phyloP scores from a whole-genome alignment of 2,113 vertebrate genomes.

The Equus quagga region DNA sequence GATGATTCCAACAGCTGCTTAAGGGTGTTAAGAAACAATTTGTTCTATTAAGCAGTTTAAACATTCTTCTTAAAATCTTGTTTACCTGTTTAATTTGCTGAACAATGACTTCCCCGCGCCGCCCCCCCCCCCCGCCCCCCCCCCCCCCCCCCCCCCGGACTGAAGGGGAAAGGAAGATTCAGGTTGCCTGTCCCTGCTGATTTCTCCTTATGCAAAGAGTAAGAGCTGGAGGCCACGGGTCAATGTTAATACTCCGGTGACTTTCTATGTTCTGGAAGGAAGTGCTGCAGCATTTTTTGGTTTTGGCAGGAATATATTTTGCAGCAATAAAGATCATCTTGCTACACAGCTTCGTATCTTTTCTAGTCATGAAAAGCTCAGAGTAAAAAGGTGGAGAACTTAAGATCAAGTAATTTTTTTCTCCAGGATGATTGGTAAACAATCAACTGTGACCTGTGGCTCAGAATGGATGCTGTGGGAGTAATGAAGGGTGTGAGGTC shows the following conservation, averaged over 20 bases:
- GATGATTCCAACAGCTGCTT: constrained; percentile 66
- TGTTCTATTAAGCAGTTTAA: constrained; percentile 74
- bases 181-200: background rate
- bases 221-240: background rate
- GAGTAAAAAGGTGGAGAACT: background rate
- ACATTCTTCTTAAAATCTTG: constrained; percentile 64
- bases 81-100: constrained; percentile 73
- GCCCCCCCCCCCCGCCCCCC: too few relatives aligned
- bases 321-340: background rate
- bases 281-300: background rate
- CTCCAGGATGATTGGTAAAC: background rate
- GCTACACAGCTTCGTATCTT: background rate
- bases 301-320: background rate
- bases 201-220: background rate
- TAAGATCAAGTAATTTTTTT: background rate
- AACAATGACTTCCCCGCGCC: background rate
- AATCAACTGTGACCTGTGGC: background rate
- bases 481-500: background rate
- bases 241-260: background rate
- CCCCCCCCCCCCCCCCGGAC: too few relatives aligned
- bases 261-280: constrained; percentile 25
- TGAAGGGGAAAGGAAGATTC: background rate
- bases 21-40: constrained; percentile 72
- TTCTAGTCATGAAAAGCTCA: background rate
- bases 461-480: background rate